These are phyloP conservation scores for Nanorana parkeri DNA, from an alignment of 2,113 vertebrate species.

Conservation along the genomic window DNA sequence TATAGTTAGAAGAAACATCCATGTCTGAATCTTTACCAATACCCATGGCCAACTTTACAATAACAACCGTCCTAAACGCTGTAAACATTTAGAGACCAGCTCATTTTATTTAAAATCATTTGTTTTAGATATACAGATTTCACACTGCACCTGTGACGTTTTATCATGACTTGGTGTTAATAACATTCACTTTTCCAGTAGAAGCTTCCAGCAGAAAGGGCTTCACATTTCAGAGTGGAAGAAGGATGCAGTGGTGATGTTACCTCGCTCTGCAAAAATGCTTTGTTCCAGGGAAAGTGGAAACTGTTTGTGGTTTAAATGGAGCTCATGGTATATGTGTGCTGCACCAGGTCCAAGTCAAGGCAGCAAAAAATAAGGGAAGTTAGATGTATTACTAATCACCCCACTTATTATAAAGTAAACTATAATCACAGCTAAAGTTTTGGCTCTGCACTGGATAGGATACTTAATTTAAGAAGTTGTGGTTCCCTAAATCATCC, in stretches of 20 bases:
- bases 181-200: background rate
- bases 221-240: conserved; percentile 3
- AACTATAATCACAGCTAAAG: too few species aligned
- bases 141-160: background rate
- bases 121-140: background rate
- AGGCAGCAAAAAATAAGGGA: background rate
- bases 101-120: background rate
- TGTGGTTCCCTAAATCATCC: too few species aligned
- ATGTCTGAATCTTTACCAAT: too few species aligned
- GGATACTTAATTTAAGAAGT: too few species aligned
- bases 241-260: conserved; percentile 13
- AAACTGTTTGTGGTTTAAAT: conserved; percentile 46
- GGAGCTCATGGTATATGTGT: conserved; percentile 1
- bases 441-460: too few species aligned
- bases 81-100: too few species aligned
- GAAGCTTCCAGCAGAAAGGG: background rate
- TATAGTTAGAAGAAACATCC: too few species aligned
- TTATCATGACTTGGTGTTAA: background rate
- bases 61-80: too few species aligned
- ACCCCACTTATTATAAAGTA: too few species aligned
- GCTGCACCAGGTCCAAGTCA: background rate
- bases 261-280: conserved; percentile 40
- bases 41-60: too few species aligned
- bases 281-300: conserved; percentile 42
- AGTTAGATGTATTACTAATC: background rate